Evolutionary conservation across 2,113 vertebrate species (phyloP).

Genomic region (Dipodomys ordii): DNA sequence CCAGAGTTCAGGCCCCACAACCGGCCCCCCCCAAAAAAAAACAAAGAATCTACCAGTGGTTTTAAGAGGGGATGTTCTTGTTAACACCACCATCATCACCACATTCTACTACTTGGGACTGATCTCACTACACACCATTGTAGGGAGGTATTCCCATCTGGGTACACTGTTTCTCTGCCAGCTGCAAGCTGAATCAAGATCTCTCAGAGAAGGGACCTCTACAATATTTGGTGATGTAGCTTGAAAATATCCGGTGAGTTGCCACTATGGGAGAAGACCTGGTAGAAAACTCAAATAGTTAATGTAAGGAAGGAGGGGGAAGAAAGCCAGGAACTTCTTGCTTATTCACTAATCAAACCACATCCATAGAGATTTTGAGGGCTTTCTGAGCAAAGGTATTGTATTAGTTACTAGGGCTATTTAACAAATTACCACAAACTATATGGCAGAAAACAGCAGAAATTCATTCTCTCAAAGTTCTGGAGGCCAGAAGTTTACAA

Average conservation of each 20-base stretch:
- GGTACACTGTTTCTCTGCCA: not conserved
- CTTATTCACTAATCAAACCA: not conserved
- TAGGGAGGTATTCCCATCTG: not conserved
- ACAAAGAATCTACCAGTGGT: not conserved
- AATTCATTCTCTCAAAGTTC: not conserved
- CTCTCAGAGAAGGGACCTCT: not conserved
- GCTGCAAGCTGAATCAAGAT: not conserved
- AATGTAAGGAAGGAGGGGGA: not conserved
- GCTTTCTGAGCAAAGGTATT: no score
- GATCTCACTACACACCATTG: not conserved
- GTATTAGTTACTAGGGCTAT: not conserved
- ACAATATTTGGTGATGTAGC: not conserved
- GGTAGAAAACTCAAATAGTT: not conserved
- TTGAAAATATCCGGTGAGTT: not conserved
- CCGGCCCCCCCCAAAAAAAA: no score
- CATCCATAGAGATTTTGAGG: not conserved
- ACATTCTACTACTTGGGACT: no score
- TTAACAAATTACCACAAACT: not conserved
- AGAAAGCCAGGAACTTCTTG: not conserved
- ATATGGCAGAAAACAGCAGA: not conserved
- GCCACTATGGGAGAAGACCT: no score
- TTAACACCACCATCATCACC: not conserved
- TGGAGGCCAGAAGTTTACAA: not conserved
- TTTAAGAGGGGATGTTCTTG: not conserved
- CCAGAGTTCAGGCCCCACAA: no score